Conservation (phyloP, 2,888 invertebrate genomes). For the Conops quadrifasciatus region DNA sequence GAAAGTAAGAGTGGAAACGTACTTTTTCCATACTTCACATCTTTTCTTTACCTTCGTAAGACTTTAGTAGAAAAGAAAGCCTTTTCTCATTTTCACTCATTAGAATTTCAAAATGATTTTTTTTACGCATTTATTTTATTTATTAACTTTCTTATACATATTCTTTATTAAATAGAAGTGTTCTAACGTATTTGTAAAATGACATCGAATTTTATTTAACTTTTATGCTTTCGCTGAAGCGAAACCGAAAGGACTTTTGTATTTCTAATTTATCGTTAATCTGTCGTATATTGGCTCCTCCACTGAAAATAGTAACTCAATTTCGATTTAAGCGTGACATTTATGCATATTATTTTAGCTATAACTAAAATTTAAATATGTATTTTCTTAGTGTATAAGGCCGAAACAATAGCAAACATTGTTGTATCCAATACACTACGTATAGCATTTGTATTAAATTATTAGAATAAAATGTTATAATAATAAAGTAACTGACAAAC, state of each 20-base stretch:
- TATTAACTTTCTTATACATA: constrained; percentile 44
- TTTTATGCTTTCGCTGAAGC: constrained; percentile 12
- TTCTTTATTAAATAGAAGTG: constrained; percentile 30
- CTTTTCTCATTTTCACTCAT: constrained; percentile 23
- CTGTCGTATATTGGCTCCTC: neutral
- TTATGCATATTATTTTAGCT: constrained; percentile 20
- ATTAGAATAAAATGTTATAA: constrained; percentile 32
- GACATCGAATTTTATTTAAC: neutral
- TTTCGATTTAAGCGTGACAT: constrained; percentile 19
- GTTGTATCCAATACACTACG: constrained; percentile 34
- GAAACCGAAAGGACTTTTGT: neutral
- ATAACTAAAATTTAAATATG: constrained; percentile 9
- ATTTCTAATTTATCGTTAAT: neutral
- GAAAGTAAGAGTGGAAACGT: too few species aligned
- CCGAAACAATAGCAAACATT: constrained; percentile 15
- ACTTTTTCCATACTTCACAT: neutral
- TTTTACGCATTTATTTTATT: constrained; percentile 41
- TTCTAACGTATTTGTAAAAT: neutral
- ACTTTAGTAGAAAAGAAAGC: neutral
- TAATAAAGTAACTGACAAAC: constrained; percentile 11
- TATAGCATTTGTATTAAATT: constrained; percentile 35
- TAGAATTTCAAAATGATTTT: constrained; percentile 33
- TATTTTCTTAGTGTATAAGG: constrained; percentile 1
- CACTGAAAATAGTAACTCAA: neutral
- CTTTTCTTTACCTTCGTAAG: neutral